These are phyloP conservation scores for Sarcophaga bullata DNA, from an alignment of 1,140 invertebrate genomes.

Conservation along the genomic window DNA sequence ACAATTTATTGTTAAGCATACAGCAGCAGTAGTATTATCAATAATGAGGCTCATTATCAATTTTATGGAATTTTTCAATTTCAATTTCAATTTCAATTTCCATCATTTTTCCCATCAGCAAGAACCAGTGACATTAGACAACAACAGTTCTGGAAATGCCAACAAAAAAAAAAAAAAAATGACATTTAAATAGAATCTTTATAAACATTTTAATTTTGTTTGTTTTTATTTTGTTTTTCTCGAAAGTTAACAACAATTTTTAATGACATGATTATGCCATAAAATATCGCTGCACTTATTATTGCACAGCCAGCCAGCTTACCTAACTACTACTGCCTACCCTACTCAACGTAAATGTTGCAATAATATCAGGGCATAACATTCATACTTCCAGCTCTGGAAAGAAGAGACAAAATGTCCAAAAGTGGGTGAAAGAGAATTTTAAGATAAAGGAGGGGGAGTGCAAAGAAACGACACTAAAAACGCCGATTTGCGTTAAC, in stretches of 20 bases:
- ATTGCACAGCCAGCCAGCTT: not conserved
- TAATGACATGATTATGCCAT: slow-evolving; percentile 35
- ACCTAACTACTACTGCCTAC: not conserved
- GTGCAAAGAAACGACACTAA: slow-evolving; percentile 14
- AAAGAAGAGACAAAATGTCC: too few relatives aligned
- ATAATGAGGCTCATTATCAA: slow-evolving; percentile 5
- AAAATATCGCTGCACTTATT: not conserved
- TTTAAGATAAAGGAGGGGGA: not conserved
- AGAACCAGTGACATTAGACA: too few relatives aligned
- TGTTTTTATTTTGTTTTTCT: not conserved
- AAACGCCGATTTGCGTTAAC: slow-evolving; percentile 40
- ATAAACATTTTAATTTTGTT: not conserved
- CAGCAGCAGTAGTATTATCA: not conserved
- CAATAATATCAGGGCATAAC: not conserved
- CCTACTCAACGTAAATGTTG: not conserved
- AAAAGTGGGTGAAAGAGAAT: too few relatives aligned
- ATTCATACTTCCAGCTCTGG: not conserved
- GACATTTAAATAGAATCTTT: too few relatives aligned
- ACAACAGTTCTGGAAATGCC: too few relatives aligned
- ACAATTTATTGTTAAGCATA: not conserved
- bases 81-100: not conserved
- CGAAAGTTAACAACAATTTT: slow-evolving; percentile 19
- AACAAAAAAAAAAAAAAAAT: too few relatives aligned
- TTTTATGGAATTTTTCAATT: not conserved
- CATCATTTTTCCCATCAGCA: too few relatives aligned